A percentile compares a stretch with the other conserved stretches of the same genome.
phyloP scores from a whole-genome alignment of 2,888 invertebrate genomes.

The Leptinotarsa juncta region DNA sequence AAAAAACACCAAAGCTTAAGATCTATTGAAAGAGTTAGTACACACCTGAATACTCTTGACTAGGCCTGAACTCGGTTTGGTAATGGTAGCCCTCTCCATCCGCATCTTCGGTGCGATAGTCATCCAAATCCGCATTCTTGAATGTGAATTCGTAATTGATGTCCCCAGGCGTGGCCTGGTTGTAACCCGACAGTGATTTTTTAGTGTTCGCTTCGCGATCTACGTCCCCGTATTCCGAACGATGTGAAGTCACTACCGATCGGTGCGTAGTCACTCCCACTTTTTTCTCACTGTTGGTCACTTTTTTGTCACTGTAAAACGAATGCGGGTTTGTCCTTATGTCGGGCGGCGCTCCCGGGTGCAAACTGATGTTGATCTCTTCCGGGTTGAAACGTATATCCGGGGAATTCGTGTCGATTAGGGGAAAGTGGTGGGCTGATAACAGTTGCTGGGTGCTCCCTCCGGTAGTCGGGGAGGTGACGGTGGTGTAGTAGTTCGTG shows the following conservation, averaged over 20 bases:
- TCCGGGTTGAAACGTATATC: constrained; percentile 64
- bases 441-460: constrained; percentile 44
- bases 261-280: constrained; percentile 49
- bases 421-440: constrained; percentile 60
- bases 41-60: constrained; percentile 40
- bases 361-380: constrained; percentile 64
- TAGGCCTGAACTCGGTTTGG: constrained; percentile 39
- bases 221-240: constrained; percentile 24
- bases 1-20: too few species aligned
- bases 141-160: constrained; percentile 58
- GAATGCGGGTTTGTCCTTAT: constrained; percentile 54
- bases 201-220: constrained; percentile 21
- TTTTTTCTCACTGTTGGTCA: constrained; percentile 34
- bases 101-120: constrained; percentile 42
- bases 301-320: constrained; percentile 47
- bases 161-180: constrained; percentile 47
- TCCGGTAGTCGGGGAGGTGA: constrained; percentile 35
- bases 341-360: constrained; percentile 60
- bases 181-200: constrained; percentile 23
- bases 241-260: constrained; percentile 24
- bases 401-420: constrained; percentile 53
- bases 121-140: constrained; percentile 46
- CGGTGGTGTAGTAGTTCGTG: constrained; percentile 46
- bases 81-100: constrained; percentile 38
- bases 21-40: too few species aligned